Conservation (phyloP, 2,888 invertebrate genomes). For the Perdita meconis region DNA sequence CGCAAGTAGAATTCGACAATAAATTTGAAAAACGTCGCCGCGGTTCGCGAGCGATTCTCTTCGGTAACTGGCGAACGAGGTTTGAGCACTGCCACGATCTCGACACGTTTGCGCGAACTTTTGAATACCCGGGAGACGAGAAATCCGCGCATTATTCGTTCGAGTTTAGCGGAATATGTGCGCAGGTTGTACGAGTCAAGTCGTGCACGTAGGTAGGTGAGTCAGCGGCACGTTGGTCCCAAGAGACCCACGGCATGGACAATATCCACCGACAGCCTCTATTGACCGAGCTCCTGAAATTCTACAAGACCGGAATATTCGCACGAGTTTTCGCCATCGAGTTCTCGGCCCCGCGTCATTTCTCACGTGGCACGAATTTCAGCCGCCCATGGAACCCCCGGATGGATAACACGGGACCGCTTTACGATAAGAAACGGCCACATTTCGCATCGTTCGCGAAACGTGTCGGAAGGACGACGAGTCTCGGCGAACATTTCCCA, state of each 20-base stretch:
- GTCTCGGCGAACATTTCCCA: not conserved
- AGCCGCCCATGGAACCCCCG: not conserved
- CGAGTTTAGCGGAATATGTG: constrained; percentile 56
- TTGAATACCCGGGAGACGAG: constrained; percentile 59
- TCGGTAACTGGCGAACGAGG: constrained; percentile 29
- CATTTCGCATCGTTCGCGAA: not conserved
- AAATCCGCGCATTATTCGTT: constrained; percentile 61
- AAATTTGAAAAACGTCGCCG: constrained; percentile 1
- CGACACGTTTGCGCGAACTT: constrained; percentile 47
- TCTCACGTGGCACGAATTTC: constrained; percentile 26
- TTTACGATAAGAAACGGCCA: not conserved
- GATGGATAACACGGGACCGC: not conserved
- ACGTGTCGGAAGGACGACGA: not conserved
- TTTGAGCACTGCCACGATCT: constrained; percentile 10
- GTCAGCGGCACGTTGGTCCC: constrained; percentile 41
- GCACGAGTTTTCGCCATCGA: constrained; percentile 50
- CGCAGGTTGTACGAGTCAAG: constrained; percentile 7
- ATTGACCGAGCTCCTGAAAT: constrained; percentile 51
- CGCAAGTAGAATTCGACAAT: constrained; percentile 11
- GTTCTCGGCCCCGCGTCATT: constrained; percentile 19
- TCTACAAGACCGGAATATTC: constrained; percentile 63
- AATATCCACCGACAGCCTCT: constrained; percentile 45
- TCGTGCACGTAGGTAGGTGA: constrained; percentile 36
- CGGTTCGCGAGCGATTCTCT: constrained; percentile 1
- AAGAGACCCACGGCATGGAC: constrained; percentile 51